Evolutionary conservation across 2,797 vertebrate species (phyloP).

Genomic region (Chloroceryle inda): DNA sequence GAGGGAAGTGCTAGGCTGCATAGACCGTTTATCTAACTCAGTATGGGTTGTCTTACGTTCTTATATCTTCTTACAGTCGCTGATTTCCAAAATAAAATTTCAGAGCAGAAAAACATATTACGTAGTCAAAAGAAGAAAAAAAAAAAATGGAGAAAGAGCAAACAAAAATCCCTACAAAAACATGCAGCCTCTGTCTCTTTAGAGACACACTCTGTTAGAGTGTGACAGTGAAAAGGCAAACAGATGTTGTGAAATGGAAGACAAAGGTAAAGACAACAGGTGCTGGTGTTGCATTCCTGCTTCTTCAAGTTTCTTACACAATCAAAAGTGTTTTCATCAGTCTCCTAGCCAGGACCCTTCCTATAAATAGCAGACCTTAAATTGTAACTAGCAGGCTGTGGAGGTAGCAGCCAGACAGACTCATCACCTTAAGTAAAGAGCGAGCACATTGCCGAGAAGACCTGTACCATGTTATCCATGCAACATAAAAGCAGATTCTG

Average conservation of each 20-base stretch:
- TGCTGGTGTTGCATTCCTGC: background rate
- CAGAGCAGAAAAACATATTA: background rate
- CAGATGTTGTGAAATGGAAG: background rate
- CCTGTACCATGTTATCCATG: background rate
- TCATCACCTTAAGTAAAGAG: background rate
- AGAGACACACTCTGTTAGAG: background rate
- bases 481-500: background rate
- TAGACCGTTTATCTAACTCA: background rate
- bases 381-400: background rate
- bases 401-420: background rate
- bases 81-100: background rate
- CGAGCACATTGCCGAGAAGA: background rate
- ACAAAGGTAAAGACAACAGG: background rate
- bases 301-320: background rate
- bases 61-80: background rate
- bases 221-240: background rate
- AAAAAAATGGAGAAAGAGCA: background rate
- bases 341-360: background rate
- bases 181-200: background rate
- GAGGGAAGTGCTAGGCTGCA: background rate
- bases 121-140: background rate
- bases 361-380: background rate
- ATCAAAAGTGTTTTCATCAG: background rate
- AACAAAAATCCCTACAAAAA: background rate
- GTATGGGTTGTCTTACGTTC: background rate